Evolutionary conservation across 2,888 invertebrate genomes (phyloP).

Genomic region (Exocentrus adspersus): DNA sequence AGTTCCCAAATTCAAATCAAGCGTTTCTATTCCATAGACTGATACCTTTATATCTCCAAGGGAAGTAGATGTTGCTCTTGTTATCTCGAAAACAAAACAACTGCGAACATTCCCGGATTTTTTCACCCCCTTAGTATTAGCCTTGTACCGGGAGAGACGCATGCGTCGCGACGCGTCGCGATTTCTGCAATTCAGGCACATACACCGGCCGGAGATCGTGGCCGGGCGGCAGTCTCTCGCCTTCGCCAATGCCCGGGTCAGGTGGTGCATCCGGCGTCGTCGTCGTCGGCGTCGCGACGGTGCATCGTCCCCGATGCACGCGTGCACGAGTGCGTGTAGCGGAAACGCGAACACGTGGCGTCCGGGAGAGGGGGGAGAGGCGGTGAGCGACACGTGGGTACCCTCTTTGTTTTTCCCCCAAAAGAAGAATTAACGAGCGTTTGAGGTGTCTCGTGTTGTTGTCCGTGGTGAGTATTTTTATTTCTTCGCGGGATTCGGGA

Average conservation of each 20-base stretch:
- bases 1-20: too few species aligned
- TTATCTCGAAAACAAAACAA: too few species aligned
- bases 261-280: slow-evolving; percentile 30
- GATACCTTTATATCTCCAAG: too few species aligned
- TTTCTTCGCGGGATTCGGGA: too few species aligned
- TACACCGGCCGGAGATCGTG: slow-evolving; percentile 34
- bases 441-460: too few species aligned
- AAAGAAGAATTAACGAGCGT: too few species aligned
- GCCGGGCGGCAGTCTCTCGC: slow-evolving; percentile 42
- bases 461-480: slow-evolving; percentile 17
- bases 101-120: too few species aligned
- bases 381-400: slow-evolving; percentile 31
- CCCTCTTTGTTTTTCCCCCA: slow-evolving; percentile 21
- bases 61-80: too few species aligned
- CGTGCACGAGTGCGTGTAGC: slow-evolving; percentile 25
- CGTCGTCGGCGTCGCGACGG: too few species aligned
- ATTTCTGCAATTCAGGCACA: slow-evolving; percentile 33
- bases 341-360: background rate
- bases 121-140: too few species aligned
- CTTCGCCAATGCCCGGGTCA: slow-evolving; percentile 41
- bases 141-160: slow-evolving; percentile 33
- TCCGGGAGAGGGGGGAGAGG: background rate
- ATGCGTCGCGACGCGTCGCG: slow-evolving; percentile 39
- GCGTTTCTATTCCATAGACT: too few species aligned
- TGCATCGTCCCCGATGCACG: background rate